Base-by-base conservation (phyloP, 2,888 invertebrate species). In the Carabus problematicus region DNA sequence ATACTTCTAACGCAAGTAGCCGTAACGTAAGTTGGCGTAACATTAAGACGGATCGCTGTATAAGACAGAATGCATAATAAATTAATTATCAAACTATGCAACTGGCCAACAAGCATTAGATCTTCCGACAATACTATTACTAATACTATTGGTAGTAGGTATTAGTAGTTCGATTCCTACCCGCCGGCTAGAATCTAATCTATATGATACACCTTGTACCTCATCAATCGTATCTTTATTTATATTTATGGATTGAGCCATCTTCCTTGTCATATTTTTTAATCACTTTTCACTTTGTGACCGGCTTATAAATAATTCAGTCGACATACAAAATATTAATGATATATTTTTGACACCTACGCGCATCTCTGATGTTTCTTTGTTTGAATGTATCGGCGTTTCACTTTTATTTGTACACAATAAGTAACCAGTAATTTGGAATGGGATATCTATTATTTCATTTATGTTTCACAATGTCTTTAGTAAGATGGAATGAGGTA, bases 161-260 rank as follows among this genome's bases (percentile, higher is more conserved):
- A 29, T 2, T 29, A 29, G 29, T 29, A 29, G 29, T 29, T 29
- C 52, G 52, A 16, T 16, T 52, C 14, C 9, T 8, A 16, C 18
- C 52, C 52, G 18, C 52, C 16, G 52, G 52, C 52, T 18, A 11
- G 18, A 18, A 39, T 61, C 14, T 61, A 45, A 61, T 61, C 61
- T 61, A 45, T 61, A 45, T 61, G 18, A 45, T 61, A 60, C 14
- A 42, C 19, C 41, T 43, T 19, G 56, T 56, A 29, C 56, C 18
- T 43, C 47, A 61, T 45, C 47, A 45, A 45, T 29, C 47, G 12
- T 61, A 61, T 61, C 43, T 45, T 61, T 61, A 61, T 61, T 61
- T 61, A 61, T 61, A 61, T 61, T 61, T 61, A 61, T 61, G 61
- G 45, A 61, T 61, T 61, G 61, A 61, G 61, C 45, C 61, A 45